A percentile compares a stretch with the other conserved stretches of the same genome.
Evolutionary conservation across 2,888 invertebrate genomes (phyloP).

Genomic region (Cyrtodaria siliqua): DNA sequence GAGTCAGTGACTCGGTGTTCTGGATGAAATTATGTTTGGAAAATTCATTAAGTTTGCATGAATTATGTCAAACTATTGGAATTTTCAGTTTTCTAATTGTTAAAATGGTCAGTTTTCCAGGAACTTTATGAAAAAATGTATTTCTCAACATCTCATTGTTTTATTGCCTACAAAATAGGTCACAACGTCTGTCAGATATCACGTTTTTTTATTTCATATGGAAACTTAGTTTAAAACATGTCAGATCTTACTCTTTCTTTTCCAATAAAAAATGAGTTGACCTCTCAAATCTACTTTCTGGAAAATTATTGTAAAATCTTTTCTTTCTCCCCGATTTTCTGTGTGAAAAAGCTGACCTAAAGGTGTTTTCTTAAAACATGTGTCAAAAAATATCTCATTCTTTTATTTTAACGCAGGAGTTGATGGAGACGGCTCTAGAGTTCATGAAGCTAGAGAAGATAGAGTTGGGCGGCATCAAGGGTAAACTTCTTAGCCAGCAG

Average conservation of each 20-base stretch:
- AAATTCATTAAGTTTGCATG: background rate
- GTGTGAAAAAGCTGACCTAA: too few relatives aligned
- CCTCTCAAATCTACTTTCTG: too few relatives aligned
- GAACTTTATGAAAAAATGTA: background rate
- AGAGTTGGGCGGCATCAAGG: slow-evolving; percentile 92
- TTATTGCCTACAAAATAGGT: background rate
- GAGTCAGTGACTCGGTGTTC: slow-evolving; percentile 27
- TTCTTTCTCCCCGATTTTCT: too few relatives aligned
- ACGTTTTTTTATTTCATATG: too few relatives aligned
- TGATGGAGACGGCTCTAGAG: slow-evolving; percentile 96
- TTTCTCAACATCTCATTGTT: background rate
- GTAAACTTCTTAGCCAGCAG: slow-evolving; percentile 85
- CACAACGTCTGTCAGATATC: too few relatives aligned
- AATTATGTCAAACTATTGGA: background rate
- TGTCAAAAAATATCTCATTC: too few relatives aligned
- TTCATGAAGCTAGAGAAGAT: slow-evolving; percentile 98
- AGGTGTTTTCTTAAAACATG: too few relatives aligned
- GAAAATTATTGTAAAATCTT: too few relatives aligned
- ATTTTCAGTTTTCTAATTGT: background rate
- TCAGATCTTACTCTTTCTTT: too few relatives aligned
- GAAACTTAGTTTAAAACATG: too few relatives aligned
- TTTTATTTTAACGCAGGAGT: slow-evolving; percentile 88
- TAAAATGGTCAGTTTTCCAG: background rate
- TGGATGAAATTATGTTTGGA: background rate
- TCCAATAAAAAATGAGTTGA: too few relatives aligned